Percentiles rank a stretch among this genome's conserved stretches.
Conservation (phyloP, 2,888 invertebrate genomes). For the Boloria euphrosyne region DNA sequence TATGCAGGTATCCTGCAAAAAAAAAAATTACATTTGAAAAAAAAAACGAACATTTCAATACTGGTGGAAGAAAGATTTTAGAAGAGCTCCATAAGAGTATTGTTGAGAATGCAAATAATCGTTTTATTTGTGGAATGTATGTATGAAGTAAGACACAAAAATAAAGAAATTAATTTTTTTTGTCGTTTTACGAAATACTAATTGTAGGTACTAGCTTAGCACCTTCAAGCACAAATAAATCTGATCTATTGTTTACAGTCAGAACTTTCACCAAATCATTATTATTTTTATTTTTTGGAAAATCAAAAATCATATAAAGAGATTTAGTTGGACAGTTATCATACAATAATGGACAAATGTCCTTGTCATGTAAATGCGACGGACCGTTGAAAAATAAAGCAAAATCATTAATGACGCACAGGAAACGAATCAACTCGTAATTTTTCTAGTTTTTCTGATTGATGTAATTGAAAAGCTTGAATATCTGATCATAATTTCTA, state of each 20-base stretch:
- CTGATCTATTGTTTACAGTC: too few relatives aligned
- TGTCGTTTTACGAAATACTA: too few relatives aligned
- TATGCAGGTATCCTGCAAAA: conserved; percentile 68
- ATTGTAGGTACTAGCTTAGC: too few relatives aligned
- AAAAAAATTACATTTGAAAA: conserved; percentile 20
- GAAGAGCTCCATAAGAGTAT: too few relatives aligned
- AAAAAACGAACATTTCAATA: too few relatives aligned
- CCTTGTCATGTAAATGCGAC: conserved; percentile 60
- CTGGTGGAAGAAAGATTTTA: too few relatives aligned
- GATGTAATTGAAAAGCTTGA: conserved; percentile 67
- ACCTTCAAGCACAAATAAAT: too few relatives aligned
- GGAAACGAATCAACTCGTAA: conserved; percentile 72
- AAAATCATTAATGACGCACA: conserved; percentile 59
- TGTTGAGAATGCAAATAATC: too few relatives aligned
- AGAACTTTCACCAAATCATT: too few relatives aligned
- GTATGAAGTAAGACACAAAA: too few relatives aligned
- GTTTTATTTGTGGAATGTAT: too few relatives aligned
- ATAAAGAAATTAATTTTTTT: too few relatives aligned
- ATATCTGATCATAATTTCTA: conserved; percentile 71
- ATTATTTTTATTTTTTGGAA: neutral
- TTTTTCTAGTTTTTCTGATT: conserved; percentile 67
- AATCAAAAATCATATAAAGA: neutral
- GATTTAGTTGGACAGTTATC: conserved; percentile 29
- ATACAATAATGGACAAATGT: conserved; percentile 42
- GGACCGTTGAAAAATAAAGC: conserved; percentile 52